A percentile compares a stretch with the other conserved stretches of the same genome.
Evolutionary conservation across 2,113 vertebrate genomes (phyloP).

Genomic region (Oenanthe melanoleuca): DNA sequence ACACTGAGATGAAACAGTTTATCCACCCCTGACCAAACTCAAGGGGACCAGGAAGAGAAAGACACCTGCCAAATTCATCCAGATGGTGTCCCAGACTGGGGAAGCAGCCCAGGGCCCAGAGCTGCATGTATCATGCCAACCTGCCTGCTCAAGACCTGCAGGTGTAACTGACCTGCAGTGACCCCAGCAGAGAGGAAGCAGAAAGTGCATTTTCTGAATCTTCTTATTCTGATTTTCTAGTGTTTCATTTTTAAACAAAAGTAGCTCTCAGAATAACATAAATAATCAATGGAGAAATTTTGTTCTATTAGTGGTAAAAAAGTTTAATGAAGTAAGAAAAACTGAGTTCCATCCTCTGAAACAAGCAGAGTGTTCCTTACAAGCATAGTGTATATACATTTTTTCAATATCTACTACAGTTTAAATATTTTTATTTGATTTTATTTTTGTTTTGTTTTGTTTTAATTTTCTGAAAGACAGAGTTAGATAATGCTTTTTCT

Average conservation of each 20-base stretch:
- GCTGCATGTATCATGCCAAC: background rate
- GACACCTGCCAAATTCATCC: background rate
- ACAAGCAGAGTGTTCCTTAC: fast-evolving
- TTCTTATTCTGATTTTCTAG: background rate
- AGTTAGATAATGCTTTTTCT: background rate
- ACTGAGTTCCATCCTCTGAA: background rate
- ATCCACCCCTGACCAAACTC: background rate
- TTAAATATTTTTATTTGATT: background rate
- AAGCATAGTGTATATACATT: no score
- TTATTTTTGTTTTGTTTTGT: background rate
- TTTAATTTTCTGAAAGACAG: background rate
- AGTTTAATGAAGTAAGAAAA: background rate
- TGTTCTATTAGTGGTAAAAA: background rate
- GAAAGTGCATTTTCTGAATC: background rate
- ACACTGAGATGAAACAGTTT: background rate
- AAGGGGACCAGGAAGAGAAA: background rate
- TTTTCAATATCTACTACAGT: background rate
- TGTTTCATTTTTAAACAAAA: background rate
- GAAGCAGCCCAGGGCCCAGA: background rate
- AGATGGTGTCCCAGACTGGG: background rate
- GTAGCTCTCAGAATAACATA: background rate
- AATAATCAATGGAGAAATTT: background rate
- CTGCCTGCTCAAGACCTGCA: background rate
- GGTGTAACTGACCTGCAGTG: background rate
- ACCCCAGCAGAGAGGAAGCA: background rate